phyloP scores from a whole-genome alignment of 2,888 invertebrate species.

The Dione juno region DNA sequence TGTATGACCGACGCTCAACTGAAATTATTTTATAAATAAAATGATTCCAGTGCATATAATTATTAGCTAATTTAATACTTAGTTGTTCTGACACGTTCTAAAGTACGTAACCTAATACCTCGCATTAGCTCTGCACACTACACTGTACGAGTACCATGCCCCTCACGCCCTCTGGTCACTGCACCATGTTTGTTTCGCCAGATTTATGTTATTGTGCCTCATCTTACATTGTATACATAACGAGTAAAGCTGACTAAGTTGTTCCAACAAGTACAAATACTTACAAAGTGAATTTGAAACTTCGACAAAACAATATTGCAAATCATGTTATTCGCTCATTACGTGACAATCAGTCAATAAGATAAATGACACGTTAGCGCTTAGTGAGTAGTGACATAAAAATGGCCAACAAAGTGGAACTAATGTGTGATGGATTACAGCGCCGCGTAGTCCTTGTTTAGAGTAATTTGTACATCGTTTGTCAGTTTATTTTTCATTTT shows the following conservation, averaged over 20 bases:
- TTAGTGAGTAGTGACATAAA: conserved; percentile 2
- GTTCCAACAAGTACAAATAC: neutral
- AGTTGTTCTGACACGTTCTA: neutral
- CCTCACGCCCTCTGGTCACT: too few species aligned
- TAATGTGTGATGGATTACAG: conserved; percentile 11
- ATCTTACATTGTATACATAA: neutral
- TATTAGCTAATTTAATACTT: neutral
- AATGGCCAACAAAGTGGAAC: conserved; percentile 17
- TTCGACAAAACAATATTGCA: neutral
- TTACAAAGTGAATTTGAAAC: conserved; percentile 4
- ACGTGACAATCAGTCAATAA: conserved; percentile 20
- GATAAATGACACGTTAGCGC: conserved; percentile 21
- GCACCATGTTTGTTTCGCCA: neutral
- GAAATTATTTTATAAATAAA: neutral
- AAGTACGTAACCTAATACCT: neutral
- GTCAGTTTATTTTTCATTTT: neutral
- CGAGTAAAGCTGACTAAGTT: neutral
- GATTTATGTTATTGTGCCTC: neutral
- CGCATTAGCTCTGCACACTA: neutral
- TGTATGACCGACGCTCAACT: conserved; percentile 2
- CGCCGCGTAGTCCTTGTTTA: conserved; percentile 1
- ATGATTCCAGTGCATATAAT: neutral
- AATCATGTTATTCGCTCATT: conserved; percentile 4
- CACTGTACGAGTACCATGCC: too few species aligned
- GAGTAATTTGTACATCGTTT: neutral